These are phyloP conservation scores for Sebastiscus albofasciatus DNA, from an alignment of 2,797 vertebrate genomes.

Conservation along the genomic window DNA sequence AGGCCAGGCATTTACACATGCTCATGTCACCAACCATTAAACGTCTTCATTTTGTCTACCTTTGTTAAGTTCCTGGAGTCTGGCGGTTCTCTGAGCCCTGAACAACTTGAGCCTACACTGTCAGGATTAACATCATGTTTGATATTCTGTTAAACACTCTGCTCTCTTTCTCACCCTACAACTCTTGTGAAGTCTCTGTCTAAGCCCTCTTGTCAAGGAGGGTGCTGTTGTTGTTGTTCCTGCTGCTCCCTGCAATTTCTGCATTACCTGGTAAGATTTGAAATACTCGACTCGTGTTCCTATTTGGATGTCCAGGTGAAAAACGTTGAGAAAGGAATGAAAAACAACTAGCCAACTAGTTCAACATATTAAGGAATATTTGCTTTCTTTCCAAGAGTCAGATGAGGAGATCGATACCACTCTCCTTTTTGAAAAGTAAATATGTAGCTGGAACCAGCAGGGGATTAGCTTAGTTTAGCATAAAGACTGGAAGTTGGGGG, in stretches of 20 bases:
- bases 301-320: neutral
- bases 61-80: neutral
- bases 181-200: neutral
- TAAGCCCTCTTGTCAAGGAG: neutral
- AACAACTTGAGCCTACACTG: neutral
- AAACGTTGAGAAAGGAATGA: neutral
- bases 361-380: neutral
- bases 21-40: neutral
- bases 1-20: neutral
- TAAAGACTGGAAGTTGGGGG: neutral
- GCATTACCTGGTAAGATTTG: neutral
- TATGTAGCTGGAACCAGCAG: neutral
- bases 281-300: neutral
- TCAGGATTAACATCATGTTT: constrained; percentile 2
- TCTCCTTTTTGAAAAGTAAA: neutral
- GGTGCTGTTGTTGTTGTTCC: neutral
- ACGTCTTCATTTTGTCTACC: neutral
- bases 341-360: neutral
- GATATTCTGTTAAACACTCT: constrained; percentile 4
- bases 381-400: too few species aligned
- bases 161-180: neutral
- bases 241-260: neutral
- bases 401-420: neutral
- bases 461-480: neutral
- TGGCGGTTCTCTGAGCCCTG: neutral